Evolutionary conservation across 2,797 vertebrate genomes (phyloP), one percentile per base, ranked within the genome.

Genomic region (Centropyge bicolor): DNA sequence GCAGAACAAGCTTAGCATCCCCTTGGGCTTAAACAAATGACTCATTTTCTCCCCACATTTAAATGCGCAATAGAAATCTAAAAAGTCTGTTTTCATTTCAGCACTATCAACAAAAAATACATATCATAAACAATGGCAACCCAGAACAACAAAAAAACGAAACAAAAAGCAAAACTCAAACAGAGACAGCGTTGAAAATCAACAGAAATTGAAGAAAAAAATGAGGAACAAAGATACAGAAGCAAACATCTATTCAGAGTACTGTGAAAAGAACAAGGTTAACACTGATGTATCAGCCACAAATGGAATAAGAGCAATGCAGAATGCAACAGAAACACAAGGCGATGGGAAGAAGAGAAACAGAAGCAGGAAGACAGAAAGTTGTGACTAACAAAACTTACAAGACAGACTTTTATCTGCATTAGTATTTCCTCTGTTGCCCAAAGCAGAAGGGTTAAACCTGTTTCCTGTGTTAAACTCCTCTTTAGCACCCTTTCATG

Each of bases 401-500:
- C 22, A 75, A 51, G 35, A 80, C 57, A 78, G 45, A 36, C 67
- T 88, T 76, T 80, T 64, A 77, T 87, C 85, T 70, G 74, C 43
- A 70, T 85, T 77, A 81, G 60, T 78, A 79, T 88, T 92, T 89
- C 71, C 74, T 76, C 80, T 70, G 60, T 83, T 87, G 90, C 94
- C 91, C 73, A 76, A 55, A 94, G 93, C 93, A 80, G 31, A 86
- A 74, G 87, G 88, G 91, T 93, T 93, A 93, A 95, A 94, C 90
- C 93, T 92, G 93, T 92, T 95, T 95, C 93, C 91, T 85, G 89
- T 80, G 90, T 90, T 94, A 93, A 94, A 94, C 90, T 94, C 88
- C 90, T 91, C 90, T 95, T 94, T 94, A 94, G 87, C 91, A 76
- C 63, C 75, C 91, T 94, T 94, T 94, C 92, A 94, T 94, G 93